These are phyloP conservation scores for Macropus fuliginosus DNA, from an alignment of 2,797 vertebrate species.

Conservation along the genomic window DNA sequence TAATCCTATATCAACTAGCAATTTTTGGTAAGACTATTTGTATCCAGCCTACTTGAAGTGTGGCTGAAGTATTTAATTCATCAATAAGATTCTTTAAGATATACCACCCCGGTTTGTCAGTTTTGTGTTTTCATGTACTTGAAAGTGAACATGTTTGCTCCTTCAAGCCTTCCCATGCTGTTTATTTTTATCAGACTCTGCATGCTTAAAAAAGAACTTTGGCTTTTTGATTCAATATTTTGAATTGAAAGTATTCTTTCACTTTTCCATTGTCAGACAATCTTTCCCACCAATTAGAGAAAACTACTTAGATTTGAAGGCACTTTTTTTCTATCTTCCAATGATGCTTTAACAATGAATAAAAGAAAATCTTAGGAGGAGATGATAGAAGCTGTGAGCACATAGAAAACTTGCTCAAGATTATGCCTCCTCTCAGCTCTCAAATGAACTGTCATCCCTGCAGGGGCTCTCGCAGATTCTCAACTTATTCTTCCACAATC, in stretches of 20 bases:
- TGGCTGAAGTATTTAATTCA: neutral
- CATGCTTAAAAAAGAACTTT: neutral
- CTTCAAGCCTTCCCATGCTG: neutral
- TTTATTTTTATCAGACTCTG: neutral
- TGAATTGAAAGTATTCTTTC: neutral
- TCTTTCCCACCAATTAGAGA: neutral
- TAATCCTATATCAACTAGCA: neutral
- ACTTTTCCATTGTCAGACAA: neutral
- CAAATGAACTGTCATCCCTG: neutral
- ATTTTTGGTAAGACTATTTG: neutral
- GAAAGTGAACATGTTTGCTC: neutral
- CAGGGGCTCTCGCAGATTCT: no score
- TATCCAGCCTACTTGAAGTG: neutral
- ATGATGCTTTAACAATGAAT: neutral
- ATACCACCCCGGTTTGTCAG: neutral
- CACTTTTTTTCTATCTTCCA: neutral
- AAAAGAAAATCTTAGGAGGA: neutral
- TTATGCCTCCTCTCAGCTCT: neutral
- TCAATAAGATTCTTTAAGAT: neutral
- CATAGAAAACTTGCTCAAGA: neutral
- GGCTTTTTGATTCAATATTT: neutral
- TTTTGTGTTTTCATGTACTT: neutral
- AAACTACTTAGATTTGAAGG: neutral
- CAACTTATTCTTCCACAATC: no score
- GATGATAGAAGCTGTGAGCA: neutral